Conservation (phyloP, 2,888 invertebrate species). For the Crematogaster levior region DNA sequence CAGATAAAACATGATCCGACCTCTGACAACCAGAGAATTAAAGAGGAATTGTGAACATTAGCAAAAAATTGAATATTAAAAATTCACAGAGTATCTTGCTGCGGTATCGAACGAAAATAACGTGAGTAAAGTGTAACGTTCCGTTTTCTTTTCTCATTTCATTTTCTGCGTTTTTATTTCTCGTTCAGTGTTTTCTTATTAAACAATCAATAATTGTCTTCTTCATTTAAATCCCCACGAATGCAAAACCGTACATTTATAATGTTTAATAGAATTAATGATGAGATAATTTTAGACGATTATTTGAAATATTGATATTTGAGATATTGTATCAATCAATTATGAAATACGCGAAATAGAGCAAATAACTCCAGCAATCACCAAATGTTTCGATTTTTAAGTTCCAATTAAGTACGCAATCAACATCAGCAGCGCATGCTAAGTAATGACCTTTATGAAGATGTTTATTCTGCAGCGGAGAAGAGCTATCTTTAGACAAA, state of each 20-base stretch:
- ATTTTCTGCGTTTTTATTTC: background rate
- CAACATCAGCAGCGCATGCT: too few relatives aligned
- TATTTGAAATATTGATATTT: background rate
- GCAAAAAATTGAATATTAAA: background rate
- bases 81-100: background rate
- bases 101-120: background rate
- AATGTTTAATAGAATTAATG: background rate
- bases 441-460: background rate
- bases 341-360: background rate
- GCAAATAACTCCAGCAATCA: background rate
- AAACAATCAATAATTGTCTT: background rate
- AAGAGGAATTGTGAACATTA: background rate
- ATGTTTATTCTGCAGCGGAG: background rate
- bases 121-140: background rate
- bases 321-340: background rate
- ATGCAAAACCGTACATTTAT: background rate
- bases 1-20: background rate
- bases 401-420: background rate
- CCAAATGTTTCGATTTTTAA: background rate
- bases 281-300: conserved; percentile 6
- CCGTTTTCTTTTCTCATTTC: background rate
- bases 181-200: background rate
- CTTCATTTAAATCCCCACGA: background rate
- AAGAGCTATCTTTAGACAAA: background rate
- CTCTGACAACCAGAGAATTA: background rate